Percentiles rank a stretch among this genome's conserved stretches.
Conservation (phyloP, 2,113 vertebrate genomes). For the Origma solitaria region DNA sequence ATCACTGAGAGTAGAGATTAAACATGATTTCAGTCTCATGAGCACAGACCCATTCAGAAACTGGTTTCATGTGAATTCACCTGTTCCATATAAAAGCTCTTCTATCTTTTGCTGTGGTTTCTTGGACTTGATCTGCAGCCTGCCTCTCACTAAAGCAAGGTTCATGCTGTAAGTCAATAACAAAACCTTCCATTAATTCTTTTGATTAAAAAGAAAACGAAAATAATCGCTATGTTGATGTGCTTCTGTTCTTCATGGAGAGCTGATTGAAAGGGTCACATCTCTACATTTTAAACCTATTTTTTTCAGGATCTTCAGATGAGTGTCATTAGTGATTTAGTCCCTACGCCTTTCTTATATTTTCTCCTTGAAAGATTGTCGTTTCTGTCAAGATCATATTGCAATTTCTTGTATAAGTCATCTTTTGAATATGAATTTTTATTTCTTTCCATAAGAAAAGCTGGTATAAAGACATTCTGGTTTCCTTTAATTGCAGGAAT, state of each 20-base stretch:
- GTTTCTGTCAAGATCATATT: background rate
- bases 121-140: background rate
- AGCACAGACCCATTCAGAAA: background rate
- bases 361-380: background rate
- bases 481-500: background rate
- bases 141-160: background rate
- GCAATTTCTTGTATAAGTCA: background rate
- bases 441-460: background rate
- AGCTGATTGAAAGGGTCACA: background rate
- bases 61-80: background rate
- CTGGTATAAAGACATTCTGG: background rate
- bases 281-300: background rate
- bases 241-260: background rate
- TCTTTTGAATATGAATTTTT: background rate
- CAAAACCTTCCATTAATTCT: background rate
- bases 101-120: background rate
- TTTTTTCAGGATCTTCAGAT: background rate
- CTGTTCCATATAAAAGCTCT: background rate
- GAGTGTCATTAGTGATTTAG: background rate
- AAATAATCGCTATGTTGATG: background rate
- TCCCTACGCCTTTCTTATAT: background rate
- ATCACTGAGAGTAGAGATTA: background rate
- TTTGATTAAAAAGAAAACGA: background rate
- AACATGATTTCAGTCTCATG: background rate
- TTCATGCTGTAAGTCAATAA: background rate